These are phyloP conservation scores for Pogonognathellus flavescens DNA, from an alignment of 1,140 invertebrate species.

Conservation along the genomic window DNA sequence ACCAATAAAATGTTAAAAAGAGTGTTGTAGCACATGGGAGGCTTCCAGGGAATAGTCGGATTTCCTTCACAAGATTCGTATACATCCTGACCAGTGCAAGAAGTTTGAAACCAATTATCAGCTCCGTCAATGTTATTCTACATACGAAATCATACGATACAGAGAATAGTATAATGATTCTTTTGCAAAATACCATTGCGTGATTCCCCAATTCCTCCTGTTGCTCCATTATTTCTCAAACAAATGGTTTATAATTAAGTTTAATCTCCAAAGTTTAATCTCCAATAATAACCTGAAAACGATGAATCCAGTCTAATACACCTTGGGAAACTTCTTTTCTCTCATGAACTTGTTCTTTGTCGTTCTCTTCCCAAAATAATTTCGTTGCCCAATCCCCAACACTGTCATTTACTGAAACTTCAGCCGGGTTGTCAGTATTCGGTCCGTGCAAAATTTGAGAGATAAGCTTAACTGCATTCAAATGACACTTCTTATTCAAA, in stretches of 20 bases:
- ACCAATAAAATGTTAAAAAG: conserved; percentile 61
- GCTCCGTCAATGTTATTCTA: conserved; percentile 67
- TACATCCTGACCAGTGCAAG: conserved; percentile 63
- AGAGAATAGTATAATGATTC: too few relatives aligned
- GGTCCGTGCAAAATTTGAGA: conserved; percentile 23
- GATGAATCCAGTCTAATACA: conserved; percentile 68
- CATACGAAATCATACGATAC: conserved; percentile 14
- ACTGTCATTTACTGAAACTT: conserved; percentile 23
- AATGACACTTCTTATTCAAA: conserved; percentile 33
- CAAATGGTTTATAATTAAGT: too few relatives aligned
- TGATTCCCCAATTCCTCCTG: too few relatives aligned
- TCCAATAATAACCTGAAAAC: conserved; percentile 67
- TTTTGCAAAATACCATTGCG: too few relatives aligned
- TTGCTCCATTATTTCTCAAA: too few relatives aligned
- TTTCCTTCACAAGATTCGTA: conserved; percentile 68
- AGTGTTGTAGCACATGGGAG: conserved; percentile 54
- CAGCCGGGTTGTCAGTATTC: conserved; percentile 20
- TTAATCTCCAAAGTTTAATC: too few relatives aligned
- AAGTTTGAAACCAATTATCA: conserved; percentile 67
- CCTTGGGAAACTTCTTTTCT: conserved; percentile 29
- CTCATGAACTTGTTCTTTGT: background rate
- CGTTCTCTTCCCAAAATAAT: conserved; percentile 39
- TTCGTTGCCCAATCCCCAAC: conserved; percentile 53
- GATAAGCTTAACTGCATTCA: conserved; percentile 10
- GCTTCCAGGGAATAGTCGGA: conserved; percentile 66